Conservation (phyloP, 1,140 invertebrate genomes). For the Tyrophagus putrescentiae region DNA sequence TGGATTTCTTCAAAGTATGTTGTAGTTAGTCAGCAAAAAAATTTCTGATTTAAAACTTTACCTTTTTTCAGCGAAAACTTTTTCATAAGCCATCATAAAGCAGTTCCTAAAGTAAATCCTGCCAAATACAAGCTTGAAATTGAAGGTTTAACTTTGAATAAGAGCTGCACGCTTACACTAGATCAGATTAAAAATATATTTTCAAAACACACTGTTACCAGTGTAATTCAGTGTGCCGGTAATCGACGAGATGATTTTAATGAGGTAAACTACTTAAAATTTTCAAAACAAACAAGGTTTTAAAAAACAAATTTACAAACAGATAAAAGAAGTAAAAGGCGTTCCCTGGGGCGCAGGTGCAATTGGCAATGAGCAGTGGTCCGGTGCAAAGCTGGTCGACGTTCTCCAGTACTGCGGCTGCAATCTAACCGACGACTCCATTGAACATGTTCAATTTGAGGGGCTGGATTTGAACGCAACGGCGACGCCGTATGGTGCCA, state of each 20-base stretch:
- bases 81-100: conserved; percentile 92
- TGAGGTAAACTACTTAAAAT: conserved; percentile 35
- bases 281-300: neutral
- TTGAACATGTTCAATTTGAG: conserved; percentile 70
- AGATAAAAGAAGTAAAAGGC: conserved; percentile 65
- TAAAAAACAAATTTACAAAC: conserved; percentile 22
- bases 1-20: conserved; percentile 72
- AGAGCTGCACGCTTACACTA: conserved; percentile 40
- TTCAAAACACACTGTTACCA: conserved; percentile 53
- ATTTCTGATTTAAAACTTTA: too few species aligned
- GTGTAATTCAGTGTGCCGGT: conserved; percentile 87
- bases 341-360: conserved; percentile 75
- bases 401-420: conserved; percentile 50
- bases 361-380: conserved; percentile 84
- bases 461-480: conserved; percentile 65
- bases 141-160: conserved; percentile 39
- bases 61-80: conserved; percentile 65
- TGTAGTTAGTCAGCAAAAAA: neutral
- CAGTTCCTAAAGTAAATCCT: conserved; percentile 63
- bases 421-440: conserved; percentile 40
- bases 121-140: conserved; percentile 51
- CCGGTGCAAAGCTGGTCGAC: conserved; percentile 63
- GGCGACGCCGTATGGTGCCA: conserved; percentile 70
- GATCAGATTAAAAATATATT: conserved; percentile 56
- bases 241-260: conserved; percentile 87